Evolutionary conservation across 2,797 vertebrate genomes (phyloP).

Genomic region (Bufotes viridis): DNA sequence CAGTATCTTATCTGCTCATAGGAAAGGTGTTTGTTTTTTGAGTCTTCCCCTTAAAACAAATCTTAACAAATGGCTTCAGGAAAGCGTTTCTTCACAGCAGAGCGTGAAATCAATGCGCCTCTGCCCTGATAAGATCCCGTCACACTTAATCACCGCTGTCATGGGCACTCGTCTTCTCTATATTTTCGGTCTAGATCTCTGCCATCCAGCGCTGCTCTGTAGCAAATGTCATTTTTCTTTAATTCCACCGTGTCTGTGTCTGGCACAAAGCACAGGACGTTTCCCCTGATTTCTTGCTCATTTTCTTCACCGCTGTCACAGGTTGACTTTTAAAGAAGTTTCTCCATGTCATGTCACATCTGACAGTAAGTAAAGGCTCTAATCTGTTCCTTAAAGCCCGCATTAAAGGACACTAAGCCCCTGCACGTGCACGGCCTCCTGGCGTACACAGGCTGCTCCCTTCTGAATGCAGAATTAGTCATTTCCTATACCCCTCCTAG

Average conservation of each 20-base stretch:
- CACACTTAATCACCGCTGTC: slow-evolving; percentile 27
- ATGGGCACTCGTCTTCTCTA: slow-evolving; percentile 9
- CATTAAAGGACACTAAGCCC: neutral
- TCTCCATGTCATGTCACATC: neutral
- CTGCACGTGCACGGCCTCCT: too few relatives aligned
- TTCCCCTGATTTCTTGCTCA: neutral
- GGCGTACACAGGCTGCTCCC: neutral
- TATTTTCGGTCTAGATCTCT: neutral
- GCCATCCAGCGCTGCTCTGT: slow-evolving; percentile 6
- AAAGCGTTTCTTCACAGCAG: neutral
- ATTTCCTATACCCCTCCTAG: neutral
- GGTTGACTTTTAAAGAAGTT: neutral
- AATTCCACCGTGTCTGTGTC: neutral
- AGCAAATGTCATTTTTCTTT: slow-evolving; percentile 13
- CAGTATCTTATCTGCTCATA: neutral
- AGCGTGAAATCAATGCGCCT: neutral
- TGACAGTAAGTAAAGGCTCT: too few relatives aligned
- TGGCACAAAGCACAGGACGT: slow-evolving; percentile 8
- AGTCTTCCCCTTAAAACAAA: neutral
- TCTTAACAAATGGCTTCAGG: neutral
- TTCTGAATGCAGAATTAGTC: neutral
- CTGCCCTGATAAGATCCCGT: slow-evolving; percentile 3
- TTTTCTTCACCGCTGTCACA: neutral
- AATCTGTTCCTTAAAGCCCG: neutral
- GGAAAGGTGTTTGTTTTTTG: neutral